These are phyloP conservation scores for Rhabdomys pumilio DNA, from an alignment of 2,797 vertebrate genomes.

Conservation along the genomic window DNA sequence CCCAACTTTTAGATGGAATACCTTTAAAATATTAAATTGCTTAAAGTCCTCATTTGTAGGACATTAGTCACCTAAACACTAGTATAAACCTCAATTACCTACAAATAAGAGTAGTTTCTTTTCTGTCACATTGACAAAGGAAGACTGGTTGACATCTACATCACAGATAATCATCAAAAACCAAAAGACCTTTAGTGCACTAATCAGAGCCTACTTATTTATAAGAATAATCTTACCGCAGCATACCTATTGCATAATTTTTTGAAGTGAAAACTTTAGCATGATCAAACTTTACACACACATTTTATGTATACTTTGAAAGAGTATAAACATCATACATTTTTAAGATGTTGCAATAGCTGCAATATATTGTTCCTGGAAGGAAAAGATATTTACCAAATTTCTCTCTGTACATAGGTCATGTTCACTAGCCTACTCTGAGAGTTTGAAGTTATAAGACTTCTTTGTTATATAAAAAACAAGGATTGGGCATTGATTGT, in stretches of 20 bases:
- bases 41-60: conserved; percentile 67
- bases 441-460: not conserved
- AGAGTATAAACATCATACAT: not conserved
- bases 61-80: not conserved
- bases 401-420: not conserved
- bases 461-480: not conserved
- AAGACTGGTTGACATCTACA: not conserved
- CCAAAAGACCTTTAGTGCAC: not conserved
- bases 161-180: not conserved
- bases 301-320: not conserved
- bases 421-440: not conserved
- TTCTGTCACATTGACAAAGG: not conserved
- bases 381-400: conserved; percentile 4
- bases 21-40: conserved; percentile 72
- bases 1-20: conserved; percentile 48
- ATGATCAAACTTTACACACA: not conserved
- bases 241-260: not conserved
- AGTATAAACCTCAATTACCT: conserved; percentile 39
- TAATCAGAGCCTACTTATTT: not conserved
- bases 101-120: not conserved
- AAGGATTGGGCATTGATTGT: not conserved
- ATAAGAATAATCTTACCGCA: not conserved
- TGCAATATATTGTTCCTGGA: not conserved
- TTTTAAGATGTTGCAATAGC: not conserved
- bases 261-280: conserved; percentile 10